Percentiles rank a stretch among this genome's conserved stretches.
phyloP scores from a whole-genome alignment of 2,888 invertebrate genomes.

The Luffia ferchaultella region DNA sequence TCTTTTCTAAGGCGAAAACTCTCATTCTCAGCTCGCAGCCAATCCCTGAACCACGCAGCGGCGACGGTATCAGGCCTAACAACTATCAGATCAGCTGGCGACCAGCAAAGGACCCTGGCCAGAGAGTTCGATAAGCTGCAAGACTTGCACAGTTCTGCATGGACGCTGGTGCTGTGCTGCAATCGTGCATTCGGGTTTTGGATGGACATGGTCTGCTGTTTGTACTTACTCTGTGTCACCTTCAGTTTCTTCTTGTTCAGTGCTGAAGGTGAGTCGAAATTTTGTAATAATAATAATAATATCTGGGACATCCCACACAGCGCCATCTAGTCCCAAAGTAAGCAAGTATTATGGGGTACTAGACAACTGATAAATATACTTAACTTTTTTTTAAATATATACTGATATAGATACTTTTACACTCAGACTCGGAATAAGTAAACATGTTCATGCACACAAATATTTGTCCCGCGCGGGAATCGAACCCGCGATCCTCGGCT shows the following conservation, averaged over 20 bases:
- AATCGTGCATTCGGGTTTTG: conserved; percentile 64
- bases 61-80: conserved; percentile 83
- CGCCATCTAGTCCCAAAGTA: no score
- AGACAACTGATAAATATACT: no score
- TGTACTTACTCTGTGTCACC: conserved; percentile 67
- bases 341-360: no score
- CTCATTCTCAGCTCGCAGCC: conserved; percentile 74
- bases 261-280: conserved; percentile 17
- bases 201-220: conserved; percentile 65
- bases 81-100: conserved; percentile 80
- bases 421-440: no score
- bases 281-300: not conserved
- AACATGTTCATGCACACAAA: no score
- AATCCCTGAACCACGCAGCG: conserved; percentile 84
- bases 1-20: no score
- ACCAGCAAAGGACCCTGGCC: conserved; percentile 71
- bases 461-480: no score
- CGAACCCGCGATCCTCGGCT: no score
- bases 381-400: no score
- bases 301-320: no score
- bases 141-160: conserved; percentile 69
- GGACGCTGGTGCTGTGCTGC: conserved; percentile 50
- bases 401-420: no score
- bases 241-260: conserved; percentile 71
- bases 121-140: conserved; percentile 76